Conservation (phyloP, 2,888 invertebrate species). For the Pseudococcus longispinus region DNA sequence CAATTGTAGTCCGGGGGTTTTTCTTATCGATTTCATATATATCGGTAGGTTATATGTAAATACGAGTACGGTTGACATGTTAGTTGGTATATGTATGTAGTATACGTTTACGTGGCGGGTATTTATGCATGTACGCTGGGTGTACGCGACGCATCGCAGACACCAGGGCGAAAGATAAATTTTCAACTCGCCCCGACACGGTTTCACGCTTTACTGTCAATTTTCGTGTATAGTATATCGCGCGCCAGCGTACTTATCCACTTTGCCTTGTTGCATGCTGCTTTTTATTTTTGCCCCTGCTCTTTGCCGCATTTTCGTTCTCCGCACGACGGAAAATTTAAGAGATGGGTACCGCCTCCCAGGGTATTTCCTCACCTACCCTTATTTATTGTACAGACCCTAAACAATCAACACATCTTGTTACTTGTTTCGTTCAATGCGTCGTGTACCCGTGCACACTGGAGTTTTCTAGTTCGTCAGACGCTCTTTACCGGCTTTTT, state of each 20-base stretch:
- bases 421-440: conserved; percentile 49
- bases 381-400: conserved; percentile 61
- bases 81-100: not conserved
- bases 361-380: conserved; percentile 54
- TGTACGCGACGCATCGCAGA: not conserved
- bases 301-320: conserved; percentile 22
- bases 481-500: not conserved
- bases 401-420: conserved; percentile 58
- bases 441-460: conserved; percentile 28
- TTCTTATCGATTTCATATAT: conserved; percentile 15
- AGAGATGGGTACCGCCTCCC: conserved; percentile 50
- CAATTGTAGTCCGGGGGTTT: not conserved
- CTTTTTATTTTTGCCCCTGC: conserved; percentile 47
- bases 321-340: conserved; percentile 29
- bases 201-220: conserved; percentile 53
- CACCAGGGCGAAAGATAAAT: conserved; percentile 36
- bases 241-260: conserved; percentile 52
- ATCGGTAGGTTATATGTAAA: not conserved
- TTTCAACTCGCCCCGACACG: conserved; percentile 40
- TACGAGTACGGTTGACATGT: not conserved
- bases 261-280: conserved; percentile 53
- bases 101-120: conserved; percentile 1
- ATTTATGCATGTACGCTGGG: not conserved
- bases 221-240: conserved; percentile 39
- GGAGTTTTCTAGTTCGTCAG: conserved; percentile 23